Evolutionary conservation across 2,113 vertebrate species (phyloP), one percentile per base, ranked within the genome.

Genomic region (Atlantisia rogersi): DNA sequence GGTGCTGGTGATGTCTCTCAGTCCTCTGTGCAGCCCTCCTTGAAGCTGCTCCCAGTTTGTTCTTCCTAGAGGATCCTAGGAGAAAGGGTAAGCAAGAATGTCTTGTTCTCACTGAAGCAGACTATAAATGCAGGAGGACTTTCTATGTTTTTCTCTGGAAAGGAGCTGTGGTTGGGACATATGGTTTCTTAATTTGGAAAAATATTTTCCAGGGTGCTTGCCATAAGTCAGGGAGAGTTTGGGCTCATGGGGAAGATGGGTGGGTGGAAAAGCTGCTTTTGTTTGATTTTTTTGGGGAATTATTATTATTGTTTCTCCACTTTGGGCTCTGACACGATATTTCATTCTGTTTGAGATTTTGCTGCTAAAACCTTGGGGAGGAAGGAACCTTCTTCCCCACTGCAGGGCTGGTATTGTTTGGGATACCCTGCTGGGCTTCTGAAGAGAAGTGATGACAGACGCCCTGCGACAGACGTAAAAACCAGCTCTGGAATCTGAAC

Each of bases 391-490:
- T 86, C 58, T 91, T 87, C 77, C 67, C 37, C 6, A 0, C 42
- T 62, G 90, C 69, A 94, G 76, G 40, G 70, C 70, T 95, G 62
- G 39, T 91, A 40, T 92, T 92, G 59, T 94, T 95, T 79, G 73
- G 67, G 81, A 69, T 80, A 40, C 52, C 83, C 91, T 94, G 91
- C 92, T 89, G 96, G 74, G 77, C 31, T 94, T 89, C 83, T 91
- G 81, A 89, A 76, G 77, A 42, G 86, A 80, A 65, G 88, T 82
- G 90, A 68, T 96, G 95, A 96, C 88, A 96, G 92, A 95, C 59
- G 48, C 62, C 62, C 90, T 76, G 73, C 7, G 44, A 95, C 65
- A 94, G 92, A 92, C 8, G 10, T 91, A 56, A 89, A 95, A 95
- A 52, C 5, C 73, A 93, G 73, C 81, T 92, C 76, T 96, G 88